Evolutionary conservation across 92 coral and sea anemone genomes (phyloP), one percentile per base, ranked within the genome.

Genomic region (Umimayanthus kanabou): DNA sequence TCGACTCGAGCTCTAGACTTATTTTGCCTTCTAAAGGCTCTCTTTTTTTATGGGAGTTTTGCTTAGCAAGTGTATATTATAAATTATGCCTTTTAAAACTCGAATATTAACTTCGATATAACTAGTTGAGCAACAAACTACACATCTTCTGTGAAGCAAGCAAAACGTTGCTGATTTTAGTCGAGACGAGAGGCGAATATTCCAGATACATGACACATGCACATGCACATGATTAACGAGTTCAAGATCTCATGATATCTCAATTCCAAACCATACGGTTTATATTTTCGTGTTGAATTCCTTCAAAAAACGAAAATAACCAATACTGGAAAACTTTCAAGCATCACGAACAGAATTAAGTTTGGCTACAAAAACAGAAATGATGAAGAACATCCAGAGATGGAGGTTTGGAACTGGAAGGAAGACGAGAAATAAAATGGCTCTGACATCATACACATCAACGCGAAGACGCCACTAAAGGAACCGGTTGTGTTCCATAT

Each of bases 381-480:
- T 61, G 82, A 47, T 40, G 58, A 78, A 45, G 7, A 5, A 78
- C 4, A 25, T 2, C 2, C 61, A 11, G n/a, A 33, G 28, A 58
- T 45, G 78, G 28, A 11, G 18, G 70, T 15, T 55, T 70, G 47
- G n/a, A 6, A 8, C 40, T 39, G 26, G 73, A 22, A 13, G 7
- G 57, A 15, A 40, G 73, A 11, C 43, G 43, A 69, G 42, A 83
- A 81, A 45, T 78, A 83, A 83, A 67, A 83, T 70, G 87, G 78
- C 87, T 83, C 45, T 80, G 47, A 55, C 72, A 30, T 26, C 43
- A 82, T 22, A 13, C 7, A 65, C 86, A 70, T 43, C 57, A 82
- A 45, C 22, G 42, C 20, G 43, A 64, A 65, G 72, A 78, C 66
- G 39, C 26, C 25, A 15, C 20, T 1, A 67, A 40, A 66, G 2